Conservation (phyloP, 2,797 vertebrate species). For the Molossus molossus region DNA sequence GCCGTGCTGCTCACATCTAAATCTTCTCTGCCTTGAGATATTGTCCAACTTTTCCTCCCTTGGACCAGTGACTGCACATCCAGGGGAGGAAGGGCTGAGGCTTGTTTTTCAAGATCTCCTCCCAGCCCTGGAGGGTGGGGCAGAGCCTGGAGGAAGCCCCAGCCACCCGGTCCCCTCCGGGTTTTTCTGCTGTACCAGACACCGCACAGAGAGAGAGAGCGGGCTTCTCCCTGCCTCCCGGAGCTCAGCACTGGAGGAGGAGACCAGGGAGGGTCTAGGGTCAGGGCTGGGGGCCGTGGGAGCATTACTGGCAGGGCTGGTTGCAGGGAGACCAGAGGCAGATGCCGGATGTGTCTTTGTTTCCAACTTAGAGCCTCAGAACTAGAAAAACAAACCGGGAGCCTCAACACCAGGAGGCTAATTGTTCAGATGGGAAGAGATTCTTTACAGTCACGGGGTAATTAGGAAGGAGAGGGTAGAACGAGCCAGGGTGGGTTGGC, state of each 20-base stretch:
- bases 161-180: background rate
- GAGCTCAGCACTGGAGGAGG: background rate
- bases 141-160: background rate
- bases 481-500: constrained; percentile 52
- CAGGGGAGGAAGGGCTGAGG: background rate
- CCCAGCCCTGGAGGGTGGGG: background rate
- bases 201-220: background rate
- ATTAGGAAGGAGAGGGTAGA: constrained; percentile 59
- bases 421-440: constrained; percentile 73
- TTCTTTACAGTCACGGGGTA: constrained; percentile 78
- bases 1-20: background rate
- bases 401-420: constrained; percentile 77
- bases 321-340: constrained; percentile 69
- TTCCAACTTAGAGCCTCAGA: constrained; percentile 64
- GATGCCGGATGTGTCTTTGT: constrained; percentile 66
- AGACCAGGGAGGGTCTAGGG: background rate
- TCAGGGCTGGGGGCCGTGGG: constrained; percentile 23
- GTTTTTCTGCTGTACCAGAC: background rate
- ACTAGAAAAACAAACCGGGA: constrained; percentile 73
- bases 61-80: background rate
- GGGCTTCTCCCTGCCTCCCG: constrained; percentile 17
- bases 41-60: background rate
- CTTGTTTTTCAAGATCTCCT: constrained; percentile 45
- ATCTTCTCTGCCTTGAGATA: background rate
- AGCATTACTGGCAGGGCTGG: constrained; percentile 34